phyloP scores from a whole-genome alignment of 2,888 invertebrate species.

The Crepidodera aurea region DNA sequence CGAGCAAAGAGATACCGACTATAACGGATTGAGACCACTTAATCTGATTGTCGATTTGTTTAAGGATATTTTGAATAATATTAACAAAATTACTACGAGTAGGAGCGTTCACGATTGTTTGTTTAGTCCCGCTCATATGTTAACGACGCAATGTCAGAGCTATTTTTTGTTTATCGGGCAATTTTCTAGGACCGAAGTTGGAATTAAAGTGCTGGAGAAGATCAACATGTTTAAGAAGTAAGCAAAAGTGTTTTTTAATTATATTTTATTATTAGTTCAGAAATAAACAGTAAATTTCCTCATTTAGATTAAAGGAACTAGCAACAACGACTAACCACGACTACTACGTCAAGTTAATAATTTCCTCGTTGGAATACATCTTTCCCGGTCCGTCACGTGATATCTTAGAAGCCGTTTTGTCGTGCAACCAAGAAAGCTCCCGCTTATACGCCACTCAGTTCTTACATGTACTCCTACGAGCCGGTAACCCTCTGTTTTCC shows the following conservation, averaged over 20 bases:
- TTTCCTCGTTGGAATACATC: slow-evolving; percentile 90
- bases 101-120: slow-evolving; percentile 85
- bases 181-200: slow-evolving; percentile 76
- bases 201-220: slow-evolving; percentile 75
- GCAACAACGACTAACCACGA: slow-evolving; percentile 86
- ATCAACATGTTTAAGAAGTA: slow-evolving; percentile 80
- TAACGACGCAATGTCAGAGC: slow-evolving; percentile 89
- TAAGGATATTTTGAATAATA: slow-evolving; percentile 78
- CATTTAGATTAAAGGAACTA: slow-evolving; percentile 76
- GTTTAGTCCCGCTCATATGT: slow-evolving; percentile 87
- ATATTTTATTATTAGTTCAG: not conserved
- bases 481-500: slow-evolving; percentile 76
- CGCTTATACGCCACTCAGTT: slow-evolving; percentile 92
- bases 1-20: slow-evolving; percentile 48
- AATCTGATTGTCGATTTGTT: slow-evolving; percentile 81
- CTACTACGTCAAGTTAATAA: slow-evolving; percentile 91
- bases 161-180: slow-evolving; percentile 95
- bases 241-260: slow-evolving; percentile 52
- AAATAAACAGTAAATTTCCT: slow-evolving; percentile 1
- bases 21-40: slow-evolving; percentile 42
- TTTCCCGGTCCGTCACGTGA: slow-evolving; percentile 74
- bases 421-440: slow-evolving; percentile 67
- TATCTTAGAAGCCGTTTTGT: slow-evolving; percentile 62
- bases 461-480: slow-evolving; percentile 84
- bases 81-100: slow-evolving; percentile 75